phyloP scores from a whole-genome alignment of 2,888 invertebrate species.

The Branchinecta sandiegonensis region DNA sequence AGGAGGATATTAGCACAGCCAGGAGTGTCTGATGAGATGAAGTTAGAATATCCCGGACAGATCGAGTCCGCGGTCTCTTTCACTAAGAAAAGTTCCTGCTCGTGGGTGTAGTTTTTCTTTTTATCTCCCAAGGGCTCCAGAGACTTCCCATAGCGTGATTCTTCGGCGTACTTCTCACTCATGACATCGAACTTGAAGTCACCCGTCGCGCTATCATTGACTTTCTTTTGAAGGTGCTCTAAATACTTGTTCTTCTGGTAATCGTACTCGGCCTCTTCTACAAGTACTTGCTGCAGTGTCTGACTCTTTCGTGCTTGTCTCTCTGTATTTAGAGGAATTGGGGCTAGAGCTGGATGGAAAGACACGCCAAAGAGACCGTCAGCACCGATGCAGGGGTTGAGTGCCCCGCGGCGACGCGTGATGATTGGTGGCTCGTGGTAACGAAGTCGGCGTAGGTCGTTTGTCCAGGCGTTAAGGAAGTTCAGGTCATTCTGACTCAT shows the following conservation, averaged over 20 bases:
- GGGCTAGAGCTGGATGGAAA: conserved; percentile 29
- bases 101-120: conserved; percentile 15
- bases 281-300: conserved; percentile 15
- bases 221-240: not conserved
- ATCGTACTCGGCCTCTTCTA: conserved; percentile 19
- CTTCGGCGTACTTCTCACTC: not conserved
- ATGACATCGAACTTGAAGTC: not conserved
- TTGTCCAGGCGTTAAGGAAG: conserved; percentile 30
- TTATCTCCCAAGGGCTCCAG: too few relatives aligned
- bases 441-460: conserved; percentile 29
- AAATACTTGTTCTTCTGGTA: not conserved
- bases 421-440: conserved; percentile 31
- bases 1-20: conserved; percentile 28
- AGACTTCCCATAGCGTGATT: not conserved
- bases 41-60: conserved; percentile 30
- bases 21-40: conserved; percentile 28
- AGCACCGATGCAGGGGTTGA: conserved; percentile 30
- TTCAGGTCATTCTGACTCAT: conserved; percentile 28
- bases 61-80: conserved; percentile 30
- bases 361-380: conserved; percentile 30
- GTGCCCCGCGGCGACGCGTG: conserved; percentile 29
- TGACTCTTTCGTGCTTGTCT: not conserved
- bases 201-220: not conserved
- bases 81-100: conserved; percentile 27
- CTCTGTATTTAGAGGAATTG: conserved; percentile 16